Evolutionary conservation across 2,888 invertebrate species (phyloP).

Genomic region (Acronicta leporina): DNA sequence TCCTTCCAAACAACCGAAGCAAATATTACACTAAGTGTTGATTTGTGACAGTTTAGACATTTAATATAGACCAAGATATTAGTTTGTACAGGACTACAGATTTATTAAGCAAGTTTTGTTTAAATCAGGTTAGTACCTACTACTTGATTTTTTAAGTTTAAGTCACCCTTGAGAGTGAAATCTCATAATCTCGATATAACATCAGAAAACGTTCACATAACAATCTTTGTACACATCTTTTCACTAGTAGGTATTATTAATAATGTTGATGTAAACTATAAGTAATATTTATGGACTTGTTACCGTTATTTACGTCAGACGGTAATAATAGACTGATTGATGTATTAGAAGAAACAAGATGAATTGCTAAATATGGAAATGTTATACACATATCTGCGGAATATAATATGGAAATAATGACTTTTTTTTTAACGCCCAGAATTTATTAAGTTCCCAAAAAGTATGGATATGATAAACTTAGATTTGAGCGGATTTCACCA

Average conservation of each 20-base stretch:
- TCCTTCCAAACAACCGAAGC: slow-evolving; percentile 85
- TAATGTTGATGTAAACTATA: slow-evolving; percentile 50
- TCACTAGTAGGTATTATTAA: slow-evolving; percentile 33
- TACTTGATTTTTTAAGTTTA: slow-evolving; percentile 50
- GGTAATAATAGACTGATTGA: slow-evolving; percentile 62
- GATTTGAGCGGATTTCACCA: slow-evolving; percentile 43
- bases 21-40: slow-evolving; percentile 78
- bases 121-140: slow-evolving; percentile 57
- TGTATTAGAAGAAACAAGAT: slow-evolving; percentile 55
- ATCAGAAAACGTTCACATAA: slow-evolving; percentile 28
- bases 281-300: slow-evolving; percentile 52
- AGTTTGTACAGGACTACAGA: slow-evolving; percentile 61
- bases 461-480: slow-evolving; percentile 18
- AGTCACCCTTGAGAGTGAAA: slow-evolving; percentile 56
- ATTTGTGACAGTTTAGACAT: slow-evolving; percentile 50
- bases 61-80: slow-evolving; percentile 60
- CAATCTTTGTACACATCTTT: slow-evolving; percentile 19
- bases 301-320: slow-evolving; percentile 38
- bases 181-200: slow-evolving; percentile 53
- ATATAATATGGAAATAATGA: slow-evolving; percentile 71
- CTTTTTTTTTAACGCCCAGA: slow-evolving; percentile 54
- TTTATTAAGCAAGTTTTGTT: slow-evolving; percentile 53
- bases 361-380: slow-evolving; percentile 67
- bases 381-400: slow-evolving; percentile 69
- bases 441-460: slow-evolving; percentile 23